These are phyloP conservation scores for Oreochromis grahami DNA, from an alignment of 2,797 vertebrate genomes.

Conservation along the genomic window DNA sequence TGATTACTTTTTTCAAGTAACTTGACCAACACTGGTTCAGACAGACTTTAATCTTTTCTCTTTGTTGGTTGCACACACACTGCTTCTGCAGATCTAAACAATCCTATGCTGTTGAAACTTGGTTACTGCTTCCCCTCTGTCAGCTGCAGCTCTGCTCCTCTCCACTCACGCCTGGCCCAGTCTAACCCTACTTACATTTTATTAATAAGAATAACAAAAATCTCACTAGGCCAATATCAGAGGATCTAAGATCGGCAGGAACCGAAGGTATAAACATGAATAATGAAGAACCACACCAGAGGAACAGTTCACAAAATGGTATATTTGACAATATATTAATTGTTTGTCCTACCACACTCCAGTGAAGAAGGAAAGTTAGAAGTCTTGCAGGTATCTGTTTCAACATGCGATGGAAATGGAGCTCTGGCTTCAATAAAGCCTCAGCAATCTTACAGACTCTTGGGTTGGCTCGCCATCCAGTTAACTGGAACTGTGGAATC, in stretches of 20 bases:
- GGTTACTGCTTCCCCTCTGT: background rate
- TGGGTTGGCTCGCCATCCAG: background rate
- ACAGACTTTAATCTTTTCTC: background rate
- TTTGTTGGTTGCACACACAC: background rate
- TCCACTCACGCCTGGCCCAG: background rate
- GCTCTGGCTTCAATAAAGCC: background rate
- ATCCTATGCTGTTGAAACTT: background rate
- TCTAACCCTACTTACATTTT: background rate
- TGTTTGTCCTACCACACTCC: background rate
- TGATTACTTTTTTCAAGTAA: too few relatives aligned
- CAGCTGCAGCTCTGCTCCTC: background rate
- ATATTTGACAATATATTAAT: background rate
- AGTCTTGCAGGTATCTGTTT: background rate
- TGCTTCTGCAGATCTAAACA: background rate
- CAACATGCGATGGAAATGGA: background rate
- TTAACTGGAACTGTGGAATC: background rate
- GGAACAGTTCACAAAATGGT: background rate
- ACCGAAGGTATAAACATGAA: background rate
- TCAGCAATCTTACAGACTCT: background rate
- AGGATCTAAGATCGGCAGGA: background rate
- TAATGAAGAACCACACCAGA: background rate
- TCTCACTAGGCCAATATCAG: background rate
- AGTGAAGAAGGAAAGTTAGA: background rate
- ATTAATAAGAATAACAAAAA: background rate
- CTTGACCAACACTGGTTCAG: too few relatives aligned